Evolutionary conservation across 2,888 invertebrate genomes (phyloP), one percentile per base, ranked within the genome.

Genomic region (Taphrorychus bicolor): DNA sequence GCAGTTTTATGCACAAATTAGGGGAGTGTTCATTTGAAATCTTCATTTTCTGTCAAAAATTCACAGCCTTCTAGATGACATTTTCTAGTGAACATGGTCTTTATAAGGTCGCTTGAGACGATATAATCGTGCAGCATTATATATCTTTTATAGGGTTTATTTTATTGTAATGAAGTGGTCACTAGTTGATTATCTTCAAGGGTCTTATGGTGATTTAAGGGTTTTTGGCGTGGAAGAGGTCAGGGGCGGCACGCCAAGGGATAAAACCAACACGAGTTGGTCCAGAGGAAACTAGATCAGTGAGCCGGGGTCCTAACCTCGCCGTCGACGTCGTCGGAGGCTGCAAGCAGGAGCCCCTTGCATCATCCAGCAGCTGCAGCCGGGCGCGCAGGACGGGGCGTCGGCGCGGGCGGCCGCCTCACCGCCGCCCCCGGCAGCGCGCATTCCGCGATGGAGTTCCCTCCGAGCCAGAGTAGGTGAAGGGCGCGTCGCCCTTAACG

Each of bases 381-480:
- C 62, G 67, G 64, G 54, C 70, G 66, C 70, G 67, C 63, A 66
- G 66, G 67, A 58, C 59, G 60, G 67, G 70, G 66, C 70, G 70
- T 63, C 66, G 70, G 66, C 66, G 66, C 70, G 60, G 58, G 59
- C 67, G 59, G 57, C 70, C 60, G 54, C 63, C 56, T 60, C 54
- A 22, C 21, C 65, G 59, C 59, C 58, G 62, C 41, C 61, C 51
- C 53, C 61, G 58, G 17, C 60, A 56, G 63, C 63, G 67, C 70
- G 64, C 70, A 70, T 66, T 70, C 67, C 66, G 69, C 69, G 62
- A 69, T 69, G 69, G 59, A 69, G 66, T 69, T 69, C 62, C 62
- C 62, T 66, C 24, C 62, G 69, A 62, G 66, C 49, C 69, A 61
- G 69, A 64, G 57, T 56, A 66, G 66, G 70, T 66, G 70, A 66